Evolutionary conservation across 2,888 invertebrate species (phyloP), one percentile per base, ranked within the genome.

Genomic region (Limnephilus auricula): DNA sequence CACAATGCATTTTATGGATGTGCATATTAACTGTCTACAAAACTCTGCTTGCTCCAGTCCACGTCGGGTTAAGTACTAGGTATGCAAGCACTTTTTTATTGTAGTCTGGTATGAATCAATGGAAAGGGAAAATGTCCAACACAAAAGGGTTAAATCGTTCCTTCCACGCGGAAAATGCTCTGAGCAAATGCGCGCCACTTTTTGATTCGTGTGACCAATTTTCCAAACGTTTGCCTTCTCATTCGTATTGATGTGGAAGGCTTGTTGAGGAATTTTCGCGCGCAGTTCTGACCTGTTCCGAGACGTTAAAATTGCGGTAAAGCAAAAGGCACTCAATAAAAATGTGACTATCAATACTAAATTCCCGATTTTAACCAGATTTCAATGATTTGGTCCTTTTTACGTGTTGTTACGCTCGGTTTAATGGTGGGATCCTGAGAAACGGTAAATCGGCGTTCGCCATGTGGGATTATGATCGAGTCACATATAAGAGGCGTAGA

Each of bases 251-350:
- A 34, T 37, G 82, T 32, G 82, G 82, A 32, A 37, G 34, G 31
- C 31, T 25, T 37, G 82, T 82, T 18, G 82, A 82, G 34, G 82
- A 82, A 82, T 82, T 82, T 82, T 82, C 82, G 82, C 82, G 82
- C 82, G 82, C 82, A 82, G 34, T 25, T 34, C 13, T 37, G 82
- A 82, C 82, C 82, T n/a, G 65, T 65, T 65, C 25, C 65, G 65
- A 65, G 65, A 65, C n/a, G 25, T 65, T 6, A 65, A 65, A 18
- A 65, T 9, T 65, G 25, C 65, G 5, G 65, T 65, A 25, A 65
- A 65, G 65, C 65, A 4, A 65, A 65, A n/a, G n/a, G 65, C 65
- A 65, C 65, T 65, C 0, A n/a, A 1, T 65, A 18, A 65, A 65
- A 65, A n/a, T 6, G 65, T n/a, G 65, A 9, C n/a, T 6, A n/a